Evolutionary conservation across 2,888 invertebrate species (phyloP), one percentile per base, ranked within the genome.

Genomic region (Brachylomia viminalis): DNA sequence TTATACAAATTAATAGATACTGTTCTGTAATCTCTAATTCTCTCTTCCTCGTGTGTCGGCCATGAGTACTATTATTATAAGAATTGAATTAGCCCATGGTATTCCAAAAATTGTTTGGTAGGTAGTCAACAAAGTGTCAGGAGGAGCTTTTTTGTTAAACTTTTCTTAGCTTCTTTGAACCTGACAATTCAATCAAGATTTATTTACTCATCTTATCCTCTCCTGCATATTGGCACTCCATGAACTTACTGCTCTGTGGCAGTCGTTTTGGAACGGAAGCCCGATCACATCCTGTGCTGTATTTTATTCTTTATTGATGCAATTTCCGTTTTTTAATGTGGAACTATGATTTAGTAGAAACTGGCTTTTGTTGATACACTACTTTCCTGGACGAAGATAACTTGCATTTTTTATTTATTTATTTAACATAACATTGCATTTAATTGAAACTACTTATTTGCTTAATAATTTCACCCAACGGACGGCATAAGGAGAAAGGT

Each of bases 321-420:
- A 82, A 87, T 86, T 82, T 86, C 88, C 86, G 78, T 61, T 59
- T 69, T 87, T 82, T 82, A 77, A 73, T 87, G 59, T 76, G 52
- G 71, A 86, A 80, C 68, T 75, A 79, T 82, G 79, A 85, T 70
- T 65, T 66, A 65, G 27, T 64, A 49, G 45, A 27, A 42, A 56
- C 17, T 64, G n/a, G 7, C 27, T n/a, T 30, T 17, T 52, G 17
- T 23, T 52, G 10, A 38, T 10, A 10, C 17, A 6, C 30, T 47
- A 7, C 10, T 7, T 27, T 1, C 15, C 20, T 33, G 20, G 23
- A 33, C 73, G 8, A 11, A 54, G 11, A 66, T 11, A 58, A 58
- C 33, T n/a, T 67, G 11, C 7, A 33, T 33, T 6, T 30, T 49
- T 33, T n/a, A 10, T n/a, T 23, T 52, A 10, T 54, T 54, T 11